Base-by-base conservation (phyloP, 1,140 invertebrate genomes). In the Tetranychus cinnabarinus region DNA sequence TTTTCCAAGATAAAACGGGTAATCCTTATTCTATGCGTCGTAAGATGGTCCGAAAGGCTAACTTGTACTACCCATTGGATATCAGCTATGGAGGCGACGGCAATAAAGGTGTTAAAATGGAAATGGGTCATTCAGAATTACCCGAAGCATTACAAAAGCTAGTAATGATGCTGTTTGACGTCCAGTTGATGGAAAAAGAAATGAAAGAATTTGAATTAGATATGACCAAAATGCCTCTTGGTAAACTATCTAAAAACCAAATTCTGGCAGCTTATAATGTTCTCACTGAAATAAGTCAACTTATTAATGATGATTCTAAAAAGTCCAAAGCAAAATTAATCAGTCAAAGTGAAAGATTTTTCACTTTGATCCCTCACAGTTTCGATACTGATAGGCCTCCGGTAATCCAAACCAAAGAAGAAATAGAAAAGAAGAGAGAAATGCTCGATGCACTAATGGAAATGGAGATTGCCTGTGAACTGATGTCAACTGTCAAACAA, bases 201-300 rank as follows among this genome's bases (percentile, higher is more conserved):
- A 82, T 97, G 80, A 68, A 87, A 65, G 90, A 97, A 71, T 96
- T 93, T 78, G 89, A 97, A 73, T 82, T 97, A 66, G 92, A 97
- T 74, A 78, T 87, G 65, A 88, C 92, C 58, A 96, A 97, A 74
- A 93, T 97, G 91, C 93, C 93, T 0, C 74, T 97, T 2, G 93
- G 92, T 54, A 97, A 97, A 76, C 70, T 98, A 0, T 96, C 91
- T 12, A 82, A 85, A 68, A 82, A 82, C 63, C 91, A 97, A 75
- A 83, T 98, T 46, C 79, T 86, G 68, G 76, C 80, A 56, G 92
- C 90, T 0, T 97, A 86, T 69, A 73, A 71, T 46, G 81, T 93
- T 31, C 71, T 97, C 1, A 82, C 77, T 1, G 84, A 93, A 67
- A 71, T 93, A 23, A 80, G 85, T 66, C 72, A 79, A 39, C 68